Conservation (phyloP, 2,888 invertebrate genomes). For the Lasioglossum malachurum region DNA sequence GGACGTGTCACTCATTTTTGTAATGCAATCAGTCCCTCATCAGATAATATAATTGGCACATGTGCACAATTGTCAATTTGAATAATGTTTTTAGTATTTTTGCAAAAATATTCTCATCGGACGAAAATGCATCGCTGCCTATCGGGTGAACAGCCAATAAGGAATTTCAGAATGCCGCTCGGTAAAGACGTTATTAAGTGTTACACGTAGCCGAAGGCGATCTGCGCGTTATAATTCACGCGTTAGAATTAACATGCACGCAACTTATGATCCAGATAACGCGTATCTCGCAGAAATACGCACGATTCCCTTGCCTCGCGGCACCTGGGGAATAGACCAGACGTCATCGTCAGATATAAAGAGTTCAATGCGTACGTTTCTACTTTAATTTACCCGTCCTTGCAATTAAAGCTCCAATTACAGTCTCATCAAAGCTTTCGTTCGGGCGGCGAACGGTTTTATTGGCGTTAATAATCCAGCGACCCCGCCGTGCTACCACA, state of each 20-base stretch:
- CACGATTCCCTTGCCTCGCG: slow-evolving; percentile 55
- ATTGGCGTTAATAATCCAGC: slow-evolving; percentile 65
- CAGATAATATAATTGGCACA: not conserved
- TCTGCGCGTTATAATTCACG: slow-evolving; percentile 54
- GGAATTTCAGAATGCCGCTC: slow-evolving; percentile 48
- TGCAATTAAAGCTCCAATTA: slow-evolving; percentile 72
- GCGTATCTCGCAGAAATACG: slow-evolving; percentile 46
- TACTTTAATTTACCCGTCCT: slow-evolving; percentile 61
- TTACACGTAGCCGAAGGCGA: slow-evolving; percentile 37
- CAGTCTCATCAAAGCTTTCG: slow-evolving; percentile 68
- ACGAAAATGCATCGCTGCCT: not conserved
- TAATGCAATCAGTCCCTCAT: too few relatives aligned
- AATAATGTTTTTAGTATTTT: not conserved
- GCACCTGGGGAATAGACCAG: slow-evolving; percentile 55
- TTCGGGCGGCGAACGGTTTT: slow-evolving; percentile 54
- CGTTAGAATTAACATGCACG: slow-evolving; percentile 56
- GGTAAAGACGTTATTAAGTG: slow-evolving; percentile 25
- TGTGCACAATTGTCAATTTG: not conserved
- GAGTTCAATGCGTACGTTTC: slow-evolving; percentile 46
- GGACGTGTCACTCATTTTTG: too few relatives aligned
- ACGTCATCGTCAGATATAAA: slow-evolving; percentile 44
- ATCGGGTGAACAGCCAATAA: slow-evolving; percentile 27
- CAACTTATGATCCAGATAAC: slow-evolving; percentile 49
- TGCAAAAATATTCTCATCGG: not conserved
- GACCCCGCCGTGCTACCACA: slow-evolving; percentile 8